Base-by-base conservation (phyloP, 1,140 invertebrate genomes). In the Habropoda laboriosa region DNA sequence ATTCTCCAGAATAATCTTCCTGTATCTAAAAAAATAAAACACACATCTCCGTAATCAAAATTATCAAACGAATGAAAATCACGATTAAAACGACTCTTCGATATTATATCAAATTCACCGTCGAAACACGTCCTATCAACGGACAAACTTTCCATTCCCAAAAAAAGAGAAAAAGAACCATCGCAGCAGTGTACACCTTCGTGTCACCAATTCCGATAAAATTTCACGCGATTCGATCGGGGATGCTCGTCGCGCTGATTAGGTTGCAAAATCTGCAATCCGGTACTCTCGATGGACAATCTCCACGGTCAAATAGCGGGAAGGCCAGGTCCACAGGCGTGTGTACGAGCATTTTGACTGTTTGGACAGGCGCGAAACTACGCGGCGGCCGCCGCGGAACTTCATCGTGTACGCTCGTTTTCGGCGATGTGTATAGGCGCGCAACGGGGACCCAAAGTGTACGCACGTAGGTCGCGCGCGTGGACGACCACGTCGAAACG, bases 321-420 rank as follows among this genome's bases (percentile, higher is more conserved):
- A n/a, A n/a, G n/a, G n/a, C n/a, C 1, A 32, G 32, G 32, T 27
- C 12, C 21, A n/a, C n/a, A n/a, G n/a, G 66, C 58, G 78, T 81
- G 80, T 86, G 85, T 83, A 82, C 83, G 86, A 86, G 67, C 60
- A 63, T 79, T 85, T 85, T 66, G 81, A 66, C 53, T 79, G 75
- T 88, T 82, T 76, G 81, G 71, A 60, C 71, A 78, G 66, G 75
- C 75, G 66, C 53, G 66, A 78, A 60, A 40, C 75, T 51, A 60
- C 40, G 66, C n/a, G 21, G 49, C 66, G 38, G 5, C 16, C 35
- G 7, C n/a, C 63, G 49, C 60, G n/a, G 45, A 58, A 49, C 53
- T 78, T 24, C 32, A 53, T 51, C 55, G 70, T 51, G 70, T 60
- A 35, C 77, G 58, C 38, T 61, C 60, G 67, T 66, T 73, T 63